Base-by-base conservation (phyloP, 2,797 vertebrate species). In the Syndactyla subalaris region DNA sequence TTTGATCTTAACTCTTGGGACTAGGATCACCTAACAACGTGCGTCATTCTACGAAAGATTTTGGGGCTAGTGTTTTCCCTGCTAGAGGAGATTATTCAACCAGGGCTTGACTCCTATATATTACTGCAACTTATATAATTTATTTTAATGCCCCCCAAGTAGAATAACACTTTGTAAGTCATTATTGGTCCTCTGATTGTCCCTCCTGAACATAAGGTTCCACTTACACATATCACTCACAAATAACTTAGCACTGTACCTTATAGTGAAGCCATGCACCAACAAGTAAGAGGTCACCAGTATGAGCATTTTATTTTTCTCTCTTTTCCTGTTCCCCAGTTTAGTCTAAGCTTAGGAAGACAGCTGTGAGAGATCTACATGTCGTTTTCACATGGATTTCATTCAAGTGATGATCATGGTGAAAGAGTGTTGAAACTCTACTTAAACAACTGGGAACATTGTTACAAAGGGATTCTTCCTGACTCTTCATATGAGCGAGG, bases 361-460 rank as follows among this genome's bases (percentile, higher is more conserved):
- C 20, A 83, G 18, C n/a, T 48, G 22, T n/a, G 22, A 71, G 81
- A 87, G 22, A 68, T 91, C 82, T 88, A 74, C 81, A 54, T 22
- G 36, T 46, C 12, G n/a, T 88, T 92, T 96, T 91, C 81, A 91
- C 26, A 51, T 63, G 55, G 38, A 74, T 32, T 72, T 84, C 39
- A 32, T n/a, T 55, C 54, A 79, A 80, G 84, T 48, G 61, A 88
- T 89, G 39, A 92, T 82, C 92, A 74, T 57, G 4, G 0, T n/a
- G 58, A 71, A 71, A 26, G 24, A 30, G 39, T 58, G 19, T 14
- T 58, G 78, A 94, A 92, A 76, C 39, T 63, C 88, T 54, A 5
- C 57, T 94, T 79, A 83, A 88, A 88, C 32, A 83, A 68, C 24
- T 38, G 67, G 93, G 78, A 91, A 84, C 30, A n/a, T 57, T 70